Evolutionary conservation across 2,888 invertebrate species (phyloP).

Genomic region (Halictus ligatus): DNA sequence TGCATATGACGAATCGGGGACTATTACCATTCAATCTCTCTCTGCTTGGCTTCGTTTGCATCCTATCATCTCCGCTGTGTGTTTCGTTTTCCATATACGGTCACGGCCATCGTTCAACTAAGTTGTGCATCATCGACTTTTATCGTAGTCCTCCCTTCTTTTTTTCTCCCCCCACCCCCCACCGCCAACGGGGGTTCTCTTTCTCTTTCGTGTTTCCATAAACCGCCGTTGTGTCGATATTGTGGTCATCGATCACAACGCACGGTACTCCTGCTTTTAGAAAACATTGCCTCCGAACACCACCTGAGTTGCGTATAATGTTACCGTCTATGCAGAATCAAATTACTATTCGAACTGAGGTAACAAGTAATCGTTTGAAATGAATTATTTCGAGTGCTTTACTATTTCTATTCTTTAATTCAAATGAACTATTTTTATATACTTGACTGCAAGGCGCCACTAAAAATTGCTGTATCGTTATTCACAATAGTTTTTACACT

Average conservation of each 20-base stretch:
- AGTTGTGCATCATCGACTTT: conserved; percentile 33
- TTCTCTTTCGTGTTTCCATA: background rate
- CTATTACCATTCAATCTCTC: conserved; percentile 83
- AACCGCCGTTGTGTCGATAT: conserved; percentile 42
- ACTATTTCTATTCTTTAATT: too few species aligned
- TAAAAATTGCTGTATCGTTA: too few species aligned
- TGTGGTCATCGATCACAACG: conserved; percentile 12
- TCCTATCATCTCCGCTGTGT: conserved; percentile 75
- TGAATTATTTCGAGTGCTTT: too few species aligned
- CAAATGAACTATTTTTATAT: too few species aligned
- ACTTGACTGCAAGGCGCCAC: too few species aligned
- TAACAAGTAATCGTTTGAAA: too few species aligned
- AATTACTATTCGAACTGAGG: too few species aligned
- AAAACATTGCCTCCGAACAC: too few species aligned
- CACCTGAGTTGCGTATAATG: too few species aligned
- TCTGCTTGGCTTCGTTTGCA: conserved; percentile 78
- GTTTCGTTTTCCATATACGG: conserved; percentile 76
- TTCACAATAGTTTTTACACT: too few species aligned
- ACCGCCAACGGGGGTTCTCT: background rate
- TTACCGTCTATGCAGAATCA: too few species aligned
- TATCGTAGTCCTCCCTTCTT: conserved; percentile 29
- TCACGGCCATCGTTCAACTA: conserved; percentile 58
- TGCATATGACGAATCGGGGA: conserved; percentile 83
- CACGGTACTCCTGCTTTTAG: too few species aligned
- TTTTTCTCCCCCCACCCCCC: background rate